Percentiles rank a stretch among this genome's conserved stretches.
Conservation (phyloP, 2,888 invertebrate species). For the Sceliomorpha sp. region DNA sequence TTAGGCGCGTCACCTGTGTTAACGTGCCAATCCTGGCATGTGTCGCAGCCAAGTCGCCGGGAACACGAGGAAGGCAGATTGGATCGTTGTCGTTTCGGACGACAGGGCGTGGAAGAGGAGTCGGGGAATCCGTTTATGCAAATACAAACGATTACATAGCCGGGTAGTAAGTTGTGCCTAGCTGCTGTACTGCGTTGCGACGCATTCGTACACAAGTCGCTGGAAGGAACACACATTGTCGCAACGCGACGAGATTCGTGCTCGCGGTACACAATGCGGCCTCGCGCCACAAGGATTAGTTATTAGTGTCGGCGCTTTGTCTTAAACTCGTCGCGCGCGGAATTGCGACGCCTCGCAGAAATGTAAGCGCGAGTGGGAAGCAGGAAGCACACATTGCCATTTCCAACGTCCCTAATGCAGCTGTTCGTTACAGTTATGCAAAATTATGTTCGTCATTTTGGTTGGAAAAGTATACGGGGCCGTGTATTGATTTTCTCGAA, state of each 20-base stretch:
- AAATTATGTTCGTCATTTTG: too few species aligned
- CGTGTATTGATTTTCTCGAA: too few species aligned
- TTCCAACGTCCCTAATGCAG: conserved; percentile 16
- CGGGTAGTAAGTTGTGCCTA: conserved; percentile 58
- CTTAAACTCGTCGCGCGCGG: conserved; percentile 40
- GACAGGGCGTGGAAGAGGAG: conserved; percentile 10
- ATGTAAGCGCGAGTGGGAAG: conserved; percentile 56
- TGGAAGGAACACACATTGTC: not conserved
- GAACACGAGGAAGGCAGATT: conserved; percentile 28
- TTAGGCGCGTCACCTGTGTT: conserved; percentile 21
- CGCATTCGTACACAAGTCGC: conserved; percentile 12
- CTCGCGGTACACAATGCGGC: conserved; percentile 29
- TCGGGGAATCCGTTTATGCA: conserved; percentile 63
- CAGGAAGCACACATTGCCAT: conserved; percentile 24
- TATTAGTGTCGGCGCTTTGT: conserved; percentile 63
- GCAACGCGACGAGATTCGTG: conserved; percentile 29
- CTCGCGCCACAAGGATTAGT: conserved; percentile 62
- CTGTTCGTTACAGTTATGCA: conserved; percentile 26
- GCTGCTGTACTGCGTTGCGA: conserved; percentile 18
- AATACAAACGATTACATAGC: conserved; percentile 63
- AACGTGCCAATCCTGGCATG: conserved; percentile 28
- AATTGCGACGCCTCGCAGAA: conserved; percentile 48
- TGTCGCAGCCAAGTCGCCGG: conserved; percentile 16
- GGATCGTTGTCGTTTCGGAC: conserved; percentile 25
- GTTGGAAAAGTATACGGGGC: too few species aligned